Conservation (phyloP, 2,113 vertebrate genomes). For the Prunella fulvescens region DNA sequence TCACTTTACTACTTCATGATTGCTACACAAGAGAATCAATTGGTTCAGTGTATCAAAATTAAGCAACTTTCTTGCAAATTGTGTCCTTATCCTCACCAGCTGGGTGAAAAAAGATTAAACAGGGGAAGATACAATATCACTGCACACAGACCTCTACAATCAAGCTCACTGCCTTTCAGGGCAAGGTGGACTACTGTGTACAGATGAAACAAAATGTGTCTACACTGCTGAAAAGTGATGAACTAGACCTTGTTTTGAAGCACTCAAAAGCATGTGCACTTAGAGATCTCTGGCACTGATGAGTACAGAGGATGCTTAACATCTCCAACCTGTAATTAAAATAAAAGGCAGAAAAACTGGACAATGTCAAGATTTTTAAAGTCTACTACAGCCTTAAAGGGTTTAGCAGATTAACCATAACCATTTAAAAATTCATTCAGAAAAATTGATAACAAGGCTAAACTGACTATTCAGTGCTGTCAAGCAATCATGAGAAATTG, state of each 20-base stretch:
- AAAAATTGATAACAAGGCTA: background rate
- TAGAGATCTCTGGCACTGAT: background rate
- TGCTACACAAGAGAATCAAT: background rate
- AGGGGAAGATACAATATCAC: background rate
- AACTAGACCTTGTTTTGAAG: background rate
- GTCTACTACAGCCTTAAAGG: background rate
- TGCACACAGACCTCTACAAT: background rate
- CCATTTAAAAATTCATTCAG: background rate
- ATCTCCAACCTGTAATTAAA: background rate
- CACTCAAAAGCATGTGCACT: fast-evolving
- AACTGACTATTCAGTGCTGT: background rate
- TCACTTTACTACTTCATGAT: fast-evolving
- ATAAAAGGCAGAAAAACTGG: background rate
- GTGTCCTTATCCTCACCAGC: fast-evolving
- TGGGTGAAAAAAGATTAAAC: background rate
- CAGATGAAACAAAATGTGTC: background rate
- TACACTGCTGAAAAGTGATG: background rate
- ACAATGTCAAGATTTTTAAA: background rate
- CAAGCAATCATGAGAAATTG: background rate
- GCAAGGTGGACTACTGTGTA: background rate
- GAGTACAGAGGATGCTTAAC: background rate
- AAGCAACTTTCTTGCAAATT: background rate
- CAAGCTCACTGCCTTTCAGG: background rate
- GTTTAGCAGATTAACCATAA: background rate
- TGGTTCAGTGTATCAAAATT: background rate